Base-by-base conservation (phyloP, 2,888 invertebrate species). In the Pheosia tremula region DNA sequence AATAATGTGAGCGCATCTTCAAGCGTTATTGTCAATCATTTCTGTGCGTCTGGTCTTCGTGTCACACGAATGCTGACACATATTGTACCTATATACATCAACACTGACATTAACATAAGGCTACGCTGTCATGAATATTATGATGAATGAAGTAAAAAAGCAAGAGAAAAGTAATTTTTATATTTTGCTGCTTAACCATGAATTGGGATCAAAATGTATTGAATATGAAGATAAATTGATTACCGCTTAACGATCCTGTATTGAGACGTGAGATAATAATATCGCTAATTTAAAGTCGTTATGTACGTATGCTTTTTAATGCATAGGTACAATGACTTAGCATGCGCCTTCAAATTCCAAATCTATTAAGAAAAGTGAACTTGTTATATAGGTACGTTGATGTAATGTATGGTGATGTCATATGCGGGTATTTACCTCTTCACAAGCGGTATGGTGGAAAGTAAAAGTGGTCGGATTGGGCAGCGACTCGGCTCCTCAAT, bases 381-480 rank as follows among this genome's bases (percentile, higher is more conserved):
- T 57, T n/a, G 56, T 61, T 54, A 60, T 36, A 24, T 24, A n/a
- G n/a, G n/a, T n/a, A 6, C 54, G 57, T 64, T 61, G 60, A 63
- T 71, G 64, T 72, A 66, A 74, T 64, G 61, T 38, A n/a, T 50
- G 13, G 54, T 86, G 81, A 84, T 78, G 84, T 83, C 83, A 85
- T 72, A 64, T 73, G 57, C 61, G 61, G 62, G 69, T 75, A 75
- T 82, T 83, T 81, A 80, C 77, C 72, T 78, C 73, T 72, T 76
- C 69, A 77, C 68, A 67, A 67, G 73, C 79, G 79, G 71, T 75
- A 78, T 68, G 71, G 72, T 81, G 71, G 82, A 91, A 91, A 92
- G 92, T 92, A 91, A 92, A 90, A 92, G 91, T 91, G 81, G 89
- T 86, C 78, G 69, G 84, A 84, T 91, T 90, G 86, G 88, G 86